Evolutionary conservation across 2,888 invertebrate species (phyloP), one percentile per base, ranked within the genome.

Genomic region (Stictocephala bisonia): DNA sequence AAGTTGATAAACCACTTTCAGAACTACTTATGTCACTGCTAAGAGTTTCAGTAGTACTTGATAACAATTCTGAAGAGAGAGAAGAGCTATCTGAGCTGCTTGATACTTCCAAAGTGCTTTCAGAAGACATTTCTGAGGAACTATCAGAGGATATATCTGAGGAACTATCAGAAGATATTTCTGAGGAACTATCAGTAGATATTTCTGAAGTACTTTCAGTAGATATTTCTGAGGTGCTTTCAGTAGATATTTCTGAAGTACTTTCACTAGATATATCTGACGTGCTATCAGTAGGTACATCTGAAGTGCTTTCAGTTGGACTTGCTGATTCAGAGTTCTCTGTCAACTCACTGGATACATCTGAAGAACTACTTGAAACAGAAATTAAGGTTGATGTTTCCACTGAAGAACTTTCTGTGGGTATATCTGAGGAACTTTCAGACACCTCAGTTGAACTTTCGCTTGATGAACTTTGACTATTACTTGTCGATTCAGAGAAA

Each of bases 321-420:
- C 58, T 74, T 20, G 71, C 77, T 13, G 76, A 74, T 51, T 41
- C 73, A 35, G 64, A 27, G 18, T 44, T 13, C 4, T 64, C 73
- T 4, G 40, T 71, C 67, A 72, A 48, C 40, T 31, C 40, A 15
- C 51, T 56, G 22, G 74, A 53, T 22, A 70, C 71, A 18, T 69
- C 74, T 72, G 74, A 77, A 22, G 72, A 71, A 58, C 78, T 76
- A 27, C 74, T 77, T 70, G 79, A 80, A 4, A 79, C 79, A 27
- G 79, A 75, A 11, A 56, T 76, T 20, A 80, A 78, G 48, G 77
- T 74, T 13, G n/a, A n/a, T n/a, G n/a, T n/a, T n/a, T n/a, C n/a
- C n/a, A 18, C 24, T 26, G 40, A 44, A n/a, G 64, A 44, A 20
- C 41, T 44, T 7, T 20, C 40, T 20, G 60, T 20, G 22, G 60